Conservation (phyloP, 2,888 invertebrate genomes). For the Zygaena filipendulae region DNA sequence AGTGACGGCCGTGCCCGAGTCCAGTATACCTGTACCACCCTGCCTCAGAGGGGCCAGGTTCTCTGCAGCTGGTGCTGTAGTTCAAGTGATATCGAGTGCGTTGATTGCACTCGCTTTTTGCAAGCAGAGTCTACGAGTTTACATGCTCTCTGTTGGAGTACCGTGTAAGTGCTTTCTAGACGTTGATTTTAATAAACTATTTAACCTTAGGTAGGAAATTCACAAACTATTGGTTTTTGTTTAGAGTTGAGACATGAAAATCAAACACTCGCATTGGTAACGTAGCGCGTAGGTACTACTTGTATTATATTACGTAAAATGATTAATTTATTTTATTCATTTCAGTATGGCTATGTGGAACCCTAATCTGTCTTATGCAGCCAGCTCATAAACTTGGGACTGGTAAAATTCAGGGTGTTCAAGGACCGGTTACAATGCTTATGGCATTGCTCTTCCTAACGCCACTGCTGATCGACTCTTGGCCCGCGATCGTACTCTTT, state of each 20-base stretch:
- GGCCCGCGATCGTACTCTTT: constrained; percentile 71
- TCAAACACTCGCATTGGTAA: no score
- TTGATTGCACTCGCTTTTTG: constrained; percentile 47
- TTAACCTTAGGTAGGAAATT: no score
- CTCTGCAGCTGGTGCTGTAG: constrained; percentile 41
- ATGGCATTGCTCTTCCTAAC: constrained; percentile 64
- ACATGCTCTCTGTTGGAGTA: constrained; percentile 48
- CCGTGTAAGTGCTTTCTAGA: constrained; percentile 35
- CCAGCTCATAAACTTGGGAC: constrained; percentile 55
- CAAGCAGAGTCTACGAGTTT: constrained; percentile 35
- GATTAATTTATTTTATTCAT: no score
- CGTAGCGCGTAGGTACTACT: no score
- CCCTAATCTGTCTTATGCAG: constrained; percentile 63
- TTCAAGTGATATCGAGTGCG: constrained; percentile 40
- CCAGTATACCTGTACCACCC: constrained; percentile 42
- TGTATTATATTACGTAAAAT: no score
- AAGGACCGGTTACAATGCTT: constrained; percentile 51
- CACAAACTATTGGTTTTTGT: no score
- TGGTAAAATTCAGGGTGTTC: constrained; percentile 35
- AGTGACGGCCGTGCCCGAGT: constrained; percentile 55
- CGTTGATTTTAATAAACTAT: constrained; percentile 1
- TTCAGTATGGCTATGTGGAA: constrained; percentile 61
- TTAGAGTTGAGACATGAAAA: no score
- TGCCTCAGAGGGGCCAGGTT: constrained; percentile 45
- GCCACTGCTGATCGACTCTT: constrained; percentile 67